These are phyloP conservation scores for Pristiophorus japonicus DNA, from an alignment of 2,113 vertebrate genomes.

Conservation along the genomic window DNA sequence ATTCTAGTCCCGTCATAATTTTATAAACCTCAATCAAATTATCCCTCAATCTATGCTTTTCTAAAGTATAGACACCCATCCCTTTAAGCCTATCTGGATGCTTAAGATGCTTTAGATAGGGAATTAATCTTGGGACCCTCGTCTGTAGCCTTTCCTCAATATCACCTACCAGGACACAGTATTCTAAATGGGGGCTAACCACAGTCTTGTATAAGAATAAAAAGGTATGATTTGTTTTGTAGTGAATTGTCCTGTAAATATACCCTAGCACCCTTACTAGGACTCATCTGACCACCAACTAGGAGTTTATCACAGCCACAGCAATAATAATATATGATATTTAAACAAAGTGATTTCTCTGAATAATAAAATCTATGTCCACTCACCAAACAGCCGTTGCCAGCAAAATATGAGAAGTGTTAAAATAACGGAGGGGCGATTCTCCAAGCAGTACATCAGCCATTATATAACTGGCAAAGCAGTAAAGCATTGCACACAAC, in stretches of 20 bases:
- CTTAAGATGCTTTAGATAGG: too few relatives aligned
- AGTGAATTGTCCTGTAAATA: not conserved
- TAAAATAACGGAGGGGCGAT: constrained; percentile 78
- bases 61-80: not conserved
- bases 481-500: constrained; percentile 96
- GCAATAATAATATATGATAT: not conserved
- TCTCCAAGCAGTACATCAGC: constrained; percentile 84
- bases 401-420: constrained; percentile 85
- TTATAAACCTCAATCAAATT: not conserved
- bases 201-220: not conserved
- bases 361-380: not conserved
- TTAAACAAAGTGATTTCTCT: not conserved
- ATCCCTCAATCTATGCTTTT: not conserved
- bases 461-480: constrained; percentile 92
- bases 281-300: too few relatives aligned
- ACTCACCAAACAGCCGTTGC: constrained; percentile 89
- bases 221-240: not conserved
- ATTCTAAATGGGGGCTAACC: not conserved
- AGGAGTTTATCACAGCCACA: accelerated
- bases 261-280: too few relatives aligned
- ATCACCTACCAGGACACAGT: not conserved
- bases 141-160: not conserved
- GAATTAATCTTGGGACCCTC: not conserved
- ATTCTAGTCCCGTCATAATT: not conserved
- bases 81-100: not conserved